Conservation (phyloP, 2,888 invertebrate genomes). For the Oxytorus armatus region DNA sequence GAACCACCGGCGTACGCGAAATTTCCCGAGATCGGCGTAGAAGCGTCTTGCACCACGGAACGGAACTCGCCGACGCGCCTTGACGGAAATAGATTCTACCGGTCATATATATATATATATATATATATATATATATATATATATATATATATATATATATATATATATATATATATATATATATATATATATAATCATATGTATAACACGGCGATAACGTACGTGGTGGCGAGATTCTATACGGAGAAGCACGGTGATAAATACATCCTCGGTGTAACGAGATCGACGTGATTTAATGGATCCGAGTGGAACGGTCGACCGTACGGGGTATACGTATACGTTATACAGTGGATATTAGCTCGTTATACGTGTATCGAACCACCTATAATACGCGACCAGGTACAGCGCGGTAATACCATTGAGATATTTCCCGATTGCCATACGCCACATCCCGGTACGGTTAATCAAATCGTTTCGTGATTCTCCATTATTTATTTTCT, state of each 20-base stretch:
- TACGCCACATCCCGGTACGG: conserved; percentile 65
- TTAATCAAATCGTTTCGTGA: conserved; percentile 68
- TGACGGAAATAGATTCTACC: conserved; percentile 65
- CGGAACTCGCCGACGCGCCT: conserved; percentile 62
- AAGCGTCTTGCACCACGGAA: conserved; percentile 11
- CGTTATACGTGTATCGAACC: conserved; percentile 46
- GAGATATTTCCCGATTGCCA: conserved; percentile 68
- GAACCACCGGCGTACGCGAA: background rate
- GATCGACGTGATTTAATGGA: conserved; percentile 69
- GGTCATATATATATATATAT: conserved; percentile 57
- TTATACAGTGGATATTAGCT: conserved; percentile 37
- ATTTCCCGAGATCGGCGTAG: conserved; percentile 13
- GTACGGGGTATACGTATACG: conserved; percentile 30
- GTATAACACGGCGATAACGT: too few species aligned
- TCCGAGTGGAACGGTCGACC: conserved; percentile 60
- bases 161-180: conserved; percentile 1
- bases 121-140: conserved; percentile 7
- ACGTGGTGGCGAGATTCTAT: conserved; percentile 42
- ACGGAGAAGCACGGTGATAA: conserved; percentile 63
- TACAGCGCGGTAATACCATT: conserved; percentile 62
- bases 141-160: conserved; percentile 41
- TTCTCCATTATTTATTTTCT: conserved; percentile 63
- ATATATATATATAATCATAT: conserved; percentile 9
- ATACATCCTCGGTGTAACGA: conserved; percentile 68
- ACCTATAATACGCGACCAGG: conserved; percentile 60